These are phyloP conservation scores for Pimpla rufipes DNA, from an alignment of 2,888 invertebrate species.

Conservation along the genomic window DNA sequence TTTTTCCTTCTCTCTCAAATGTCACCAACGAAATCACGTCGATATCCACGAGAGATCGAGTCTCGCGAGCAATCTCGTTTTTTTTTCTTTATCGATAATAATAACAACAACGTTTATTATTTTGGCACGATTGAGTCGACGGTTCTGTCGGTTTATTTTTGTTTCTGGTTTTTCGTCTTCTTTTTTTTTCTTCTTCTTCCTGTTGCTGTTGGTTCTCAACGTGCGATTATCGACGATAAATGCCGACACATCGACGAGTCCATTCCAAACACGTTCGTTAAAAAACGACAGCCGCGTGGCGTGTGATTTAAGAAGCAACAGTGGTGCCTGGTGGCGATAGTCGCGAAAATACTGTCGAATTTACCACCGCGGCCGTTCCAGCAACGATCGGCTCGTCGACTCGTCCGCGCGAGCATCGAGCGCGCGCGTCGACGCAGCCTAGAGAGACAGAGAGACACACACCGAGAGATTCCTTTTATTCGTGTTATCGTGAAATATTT, in stretches of 20 bases:
- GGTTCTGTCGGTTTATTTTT: neutral
- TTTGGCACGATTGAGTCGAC: slow-evolving; percentile 56
- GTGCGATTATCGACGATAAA: slow-evolving; percentile 30
- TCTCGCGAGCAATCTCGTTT: slow-evolving; percentile 6
- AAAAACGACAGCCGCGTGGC: slow-evolving; percentile 26
- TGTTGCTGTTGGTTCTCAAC: neutral
- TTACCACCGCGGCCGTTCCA: slow-evolving; percentile 41
- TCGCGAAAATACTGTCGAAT: slow-evolving; percentile 29
- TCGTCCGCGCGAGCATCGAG: slow-evolving; percentile 62
- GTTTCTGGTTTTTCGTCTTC: slow-evolving; percentile 1
- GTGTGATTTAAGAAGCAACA: slow-evolving; percentile 47
- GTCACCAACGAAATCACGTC: neutral
- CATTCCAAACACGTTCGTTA: slow-evolving; percentile 43
- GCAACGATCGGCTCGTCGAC: slow-evolving; percentile 34
- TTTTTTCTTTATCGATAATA: neutral
- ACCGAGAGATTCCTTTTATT: slow-evolving; percentile 3
- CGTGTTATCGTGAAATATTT: slow-evolving; percentile 9
- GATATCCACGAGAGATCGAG: slow-evolving; percentile 3
- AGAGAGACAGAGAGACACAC: too few species aligned
- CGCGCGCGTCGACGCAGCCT: neutral
- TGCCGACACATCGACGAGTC: slow-evolving; percentile 56
- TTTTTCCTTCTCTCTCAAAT: neutral
- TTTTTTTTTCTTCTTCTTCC: slow-evolving; percentile 1
- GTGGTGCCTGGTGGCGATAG: slow-evolving; percentile 14
- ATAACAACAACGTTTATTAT: slow-evolving; percentile 32